Evolutionary conservation across 2,888 invertebrate species (phyloP).

Genomic region (Ophraella communa): DNA sequence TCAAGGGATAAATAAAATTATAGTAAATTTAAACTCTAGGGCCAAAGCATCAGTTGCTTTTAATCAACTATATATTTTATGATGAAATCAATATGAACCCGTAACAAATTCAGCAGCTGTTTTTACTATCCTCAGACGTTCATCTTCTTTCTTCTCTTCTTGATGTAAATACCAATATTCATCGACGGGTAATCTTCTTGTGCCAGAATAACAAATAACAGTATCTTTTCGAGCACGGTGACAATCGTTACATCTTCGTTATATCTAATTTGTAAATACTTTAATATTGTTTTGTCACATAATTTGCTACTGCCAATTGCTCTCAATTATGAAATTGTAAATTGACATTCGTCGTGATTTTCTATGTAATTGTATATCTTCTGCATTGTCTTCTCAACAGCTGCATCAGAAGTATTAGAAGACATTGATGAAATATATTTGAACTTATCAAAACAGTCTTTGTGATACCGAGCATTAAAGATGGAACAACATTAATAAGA

Average conservation of each 20-base stretch:
- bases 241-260: too few species aligned
- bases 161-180: background rate
- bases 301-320: too few species aligned
- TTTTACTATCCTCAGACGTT: background rate
- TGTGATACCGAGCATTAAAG: background rate
- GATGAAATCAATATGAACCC: too few species aligned
- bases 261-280: too few species aligned
- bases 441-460: background rate
- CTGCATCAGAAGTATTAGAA: background rate
- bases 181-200: background rate
- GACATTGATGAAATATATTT: background rate
- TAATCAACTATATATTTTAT: too few species aligned
- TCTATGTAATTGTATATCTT: background rate
- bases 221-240: too few species aligned
- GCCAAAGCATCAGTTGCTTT: too few species aligned
- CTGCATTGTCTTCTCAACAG: background rate
- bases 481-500: background rate
- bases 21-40: too few species aligned
- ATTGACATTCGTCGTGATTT: background rate
- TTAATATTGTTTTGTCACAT: too few species aligned
- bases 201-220: background rate
- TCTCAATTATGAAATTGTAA: background rate
- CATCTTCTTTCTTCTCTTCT: background rate
- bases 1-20: too few species aligned
- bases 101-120: background rate